These are phyloP conservation scores for Dermatophagoides farinae DNA, from an alignment of 1,140 invertebrate species.

Conservation along the genomic window DNA sequence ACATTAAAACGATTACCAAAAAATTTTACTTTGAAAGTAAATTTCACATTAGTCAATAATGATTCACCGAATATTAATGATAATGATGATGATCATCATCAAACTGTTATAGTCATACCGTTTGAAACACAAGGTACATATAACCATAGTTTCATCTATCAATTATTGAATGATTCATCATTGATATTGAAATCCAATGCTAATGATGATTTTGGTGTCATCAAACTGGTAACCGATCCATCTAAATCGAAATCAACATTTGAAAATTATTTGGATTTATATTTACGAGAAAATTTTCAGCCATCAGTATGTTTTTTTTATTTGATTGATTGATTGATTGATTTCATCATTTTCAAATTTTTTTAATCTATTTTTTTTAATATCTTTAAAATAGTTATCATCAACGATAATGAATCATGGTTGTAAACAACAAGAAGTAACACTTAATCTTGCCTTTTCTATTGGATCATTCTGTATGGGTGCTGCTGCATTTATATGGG, in stretches of 20 bases:
- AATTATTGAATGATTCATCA: not conserved
- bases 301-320: conserved; percentile 2
- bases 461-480: conserved; percentile 20
- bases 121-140: not conserved
- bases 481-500: conserved; percentile 20
- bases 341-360: not conserved
- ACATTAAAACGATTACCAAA: too few relatives aligned
- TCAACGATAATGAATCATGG: not conserved
- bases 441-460: conserved; percentile 19
- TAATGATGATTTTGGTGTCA: not conserved
- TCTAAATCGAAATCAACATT: not conserved
- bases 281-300: not conserved
- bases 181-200: not conserved
- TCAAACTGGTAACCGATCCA: not conserved
- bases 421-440: conserved; percentile 16
- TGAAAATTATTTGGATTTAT: not conserved
- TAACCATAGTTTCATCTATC: conserved; percentile 1
- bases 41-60: not conserved
- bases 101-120: not conserved
- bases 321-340: too few relatives aligned
- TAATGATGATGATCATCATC: too few relatives aligned
- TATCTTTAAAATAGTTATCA: not conserved
- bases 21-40: not conserved
- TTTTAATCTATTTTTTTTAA: not conserved
- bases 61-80: not conserved